Evolutionary conservation across 2,888 invertebrate genomes (phyloP), one percentile per base, ranked within the genome.

Genomic region (Aricia artaxerxes): DNA sequence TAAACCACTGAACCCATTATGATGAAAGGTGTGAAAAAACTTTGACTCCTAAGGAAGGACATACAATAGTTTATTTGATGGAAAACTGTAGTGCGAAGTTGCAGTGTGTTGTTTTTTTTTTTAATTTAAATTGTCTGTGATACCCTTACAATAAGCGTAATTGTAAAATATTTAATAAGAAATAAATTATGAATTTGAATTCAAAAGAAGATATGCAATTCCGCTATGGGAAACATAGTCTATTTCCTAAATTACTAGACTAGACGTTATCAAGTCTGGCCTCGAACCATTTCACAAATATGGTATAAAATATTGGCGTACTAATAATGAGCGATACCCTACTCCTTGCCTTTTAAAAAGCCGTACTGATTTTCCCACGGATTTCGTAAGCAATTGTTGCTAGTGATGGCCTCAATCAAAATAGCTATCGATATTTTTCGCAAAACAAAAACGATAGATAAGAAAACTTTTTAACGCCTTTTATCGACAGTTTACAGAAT

Each of bases 311-410:
- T 86, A 86, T 85, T 87, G 86, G 85, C 83, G 82, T 82, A 79
- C 80, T 83, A 88, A 88, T 88, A 89, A 89, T 88, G 85, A 84
- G 83, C 84, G 90, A 87, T 87, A 85, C 85, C 84, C 86, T 83
- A 80, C 84, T 82, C 83, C 86, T 81, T 86, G 84, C 86, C 87
- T 91, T 90, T 91, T 91, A 90, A 92, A 91, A 92, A 91, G 88
- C 87, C 82, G 82, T 81, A 81, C 84, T 84, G 87, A 91, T 91
- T 91, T 92, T 93, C 93, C 91, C 93, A 93, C 92, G 91, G 88
- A 86, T 87, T 83, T 86, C 83, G 84, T 83, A 61, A 85, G 84
- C 83, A 87, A 87, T 90, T 90, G 88, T 88, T 86, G 78, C 82
- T 89, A 92, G 90, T 85, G 87, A 85, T 85, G 92, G 69, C 16